phyloP scores from a whole-genome alignment of 2,113 vertebrate species.

The Sceloporus undulatus region DNA sequence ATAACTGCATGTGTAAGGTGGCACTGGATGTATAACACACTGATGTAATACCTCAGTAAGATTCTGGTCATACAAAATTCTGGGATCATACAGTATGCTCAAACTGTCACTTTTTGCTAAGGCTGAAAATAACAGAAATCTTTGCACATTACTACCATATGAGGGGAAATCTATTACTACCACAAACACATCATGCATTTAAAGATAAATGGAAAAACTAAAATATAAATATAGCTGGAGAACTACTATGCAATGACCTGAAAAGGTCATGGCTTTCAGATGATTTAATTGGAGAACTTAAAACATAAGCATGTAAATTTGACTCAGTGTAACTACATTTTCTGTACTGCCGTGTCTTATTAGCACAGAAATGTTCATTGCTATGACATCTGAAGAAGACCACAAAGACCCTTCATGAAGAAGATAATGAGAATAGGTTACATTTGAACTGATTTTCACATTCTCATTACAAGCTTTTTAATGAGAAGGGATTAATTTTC shows the following conservation, averaged over 20 bases:
- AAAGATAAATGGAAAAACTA: neutral
- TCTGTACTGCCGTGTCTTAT: constrained; percentile 34
- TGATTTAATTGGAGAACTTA: constrained; percentile 7
- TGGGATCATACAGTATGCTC: neutral
- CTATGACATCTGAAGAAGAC: constrained; percentile 50
- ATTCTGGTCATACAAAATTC: too few species aligned
- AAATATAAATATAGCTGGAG: neutral
- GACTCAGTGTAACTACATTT: constrained; percentile 21
- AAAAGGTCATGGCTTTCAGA: constrained; percentile 28
- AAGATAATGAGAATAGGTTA: constrained; percentile 58
- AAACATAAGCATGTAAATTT: constrained; percentile 6
- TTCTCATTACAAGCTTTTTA: constrained; percentile 71
- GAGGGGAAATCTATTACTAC: neutral
- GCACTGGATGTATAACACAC: too few species aligned
- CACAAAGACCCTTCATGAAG: constrained; percentile 53
- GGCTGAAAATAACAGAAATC: neutral
- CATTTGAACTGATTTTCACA: constrained; percentile 54
- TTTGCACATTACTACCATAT: neutral
- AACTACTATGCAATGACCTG: constrained; percentile 10
- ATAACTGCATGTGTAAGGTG: too few species aligned
- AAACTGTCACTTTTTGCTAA: neutral
- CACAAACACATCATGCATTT: neutral
- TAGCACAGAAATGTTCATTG: constrained; percentile 34
- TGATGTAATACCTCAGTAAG: neutral
- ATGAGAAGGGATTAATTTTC: constrained; percentile 74